phyloP scores from a whole-genome alignment of 2,888 invertebrate species.

The Trichacis sp. region DNA sequence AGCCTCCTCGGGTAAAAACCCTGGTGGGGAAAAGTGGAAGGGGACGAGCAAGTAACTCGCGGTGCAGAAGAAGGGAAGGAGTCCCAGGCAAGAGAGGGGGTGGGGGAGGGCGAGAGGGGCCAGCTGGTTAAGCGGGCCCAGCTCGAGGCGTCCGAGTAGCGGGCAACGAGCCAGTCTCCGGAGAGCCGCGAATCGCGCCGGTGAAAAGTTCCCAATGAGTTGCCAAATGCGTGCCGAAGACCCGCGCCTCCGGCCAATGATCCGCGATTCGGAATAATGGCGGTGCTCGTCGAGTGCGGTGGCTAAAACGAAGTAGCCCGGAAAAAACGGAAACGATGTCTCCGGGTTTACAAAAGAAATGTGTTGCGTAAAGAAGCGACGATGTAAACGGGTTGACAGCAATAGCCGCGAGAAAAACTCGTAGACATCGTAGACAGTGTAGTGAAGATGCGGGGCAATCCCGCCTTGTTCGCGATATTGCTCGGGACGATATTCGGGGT shows the following conservation, averaged over 20 bases:
- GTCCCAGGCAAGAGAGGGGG: conserved; percentile 44
- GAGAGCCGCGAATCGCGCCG: conserved; percentile 59
- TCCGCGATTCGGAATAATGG: conserved; percentile 10
- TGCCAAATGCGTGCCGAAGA: conserved; percentile 20
- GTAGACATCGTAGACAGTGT: no score
- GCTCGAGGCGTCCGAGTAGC: conserved; percentile 51
- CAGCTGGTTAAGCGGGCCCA: conserved; percentile 55
- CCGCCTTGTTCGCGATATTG: conserved; percentile 73
- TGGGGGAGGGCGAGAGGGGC: conserved; percentile 43
- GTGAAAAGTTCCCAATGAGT: conserved; percentile 27
- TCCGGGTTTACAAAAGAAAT: no score
- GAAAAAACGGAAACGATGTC: no score
- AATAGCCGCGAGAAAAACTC: conserved; percentile 18
- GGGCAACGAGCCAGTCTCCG: conserved; percentile 59
- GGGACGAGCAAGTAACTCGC: conserved; percentile 28
- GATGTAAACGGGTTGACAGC: conserved; percentile 38
- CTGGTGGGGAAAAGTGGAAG: no score
- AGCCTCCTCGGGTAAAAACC: conserved; percentile 62
- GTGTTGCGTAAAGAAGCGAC: conserved; percentile 31
- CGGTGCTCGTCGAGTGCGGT: conserved; percentile 10
- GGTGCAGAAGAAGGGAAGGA: conserved; percentile 36
- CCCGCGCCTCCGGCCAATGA: neutral
- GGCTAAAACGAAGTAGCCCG: conserved; percentile 11
- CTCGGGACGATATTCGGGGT: conserved; percentile 75
- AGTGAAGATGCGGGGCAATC: conserved; percentile 70